These are phyloP conservation scores for Caenorhabditis angaria DNA, from an alignment of 2,888 invertebrate species.

Conservation along the genomic window DNA sequence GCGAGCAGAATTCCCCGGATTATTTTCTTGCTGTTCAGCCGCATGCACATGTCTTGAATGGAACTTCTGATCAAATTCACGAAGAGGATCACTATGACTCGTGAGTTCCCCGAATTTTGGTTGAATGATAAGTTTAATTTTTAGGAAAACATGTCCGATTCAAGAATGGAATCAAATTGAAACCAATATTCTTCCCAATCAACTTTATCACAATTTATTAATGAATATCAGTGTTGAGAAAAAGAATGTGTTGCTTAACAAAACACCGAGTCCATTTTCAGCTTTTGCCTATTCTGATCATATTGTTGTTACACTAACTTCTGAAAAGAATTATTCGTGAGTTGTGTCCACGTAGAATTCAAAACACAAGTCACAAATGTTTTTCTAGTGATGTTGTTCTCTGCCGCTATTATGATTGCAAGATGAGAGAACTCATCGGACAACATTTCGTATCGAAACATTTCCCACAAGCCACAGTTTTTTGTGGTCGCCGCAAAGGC, in stretches of 20 bases:
- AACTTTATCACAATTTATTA: neutral
- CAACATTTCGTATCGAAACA: neutral
- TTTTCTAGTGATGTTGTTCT: neutral
- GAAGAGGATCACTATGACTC: constrained; percentile 2
- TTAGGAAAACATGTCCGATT: neutral
- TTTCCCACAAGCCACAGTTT: constrained; percentile 20
- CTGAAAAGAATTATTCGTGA: neutral
- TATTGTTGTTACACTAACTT: constrained; percentile 7
- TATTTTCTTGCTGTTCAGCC: neutral
- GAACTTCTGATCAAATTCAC: constrained; percentile 4
- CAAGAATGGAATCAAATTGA: constrained; percentile 11
- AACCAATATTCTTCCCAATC: neutral
- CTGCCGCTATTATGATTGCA: constrained; percentile 20
- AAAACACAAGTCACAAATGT: neutral
- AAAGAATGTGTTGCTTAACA: neutral
- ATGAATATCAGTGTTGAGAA: neutral
- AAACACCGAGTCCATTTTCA: neutral
- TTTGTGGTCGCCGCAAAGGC: constrained; percentile 22
- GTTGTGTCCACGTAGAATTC: neutral
- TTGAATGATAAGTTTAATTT: too few species aligned
- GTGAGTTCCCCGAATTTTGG: too few species aligned
- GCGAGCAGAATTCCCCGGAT: neutral
- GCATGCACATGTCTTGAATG: neutral
- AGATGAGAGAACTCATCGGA: constrained; percentile 8
- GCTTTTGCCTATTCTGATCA: constrained; percentile 10